Base-by-base conservation (phyloP, 2,797 vertebrate species). In the Phataginus tricuspis region DNA sequence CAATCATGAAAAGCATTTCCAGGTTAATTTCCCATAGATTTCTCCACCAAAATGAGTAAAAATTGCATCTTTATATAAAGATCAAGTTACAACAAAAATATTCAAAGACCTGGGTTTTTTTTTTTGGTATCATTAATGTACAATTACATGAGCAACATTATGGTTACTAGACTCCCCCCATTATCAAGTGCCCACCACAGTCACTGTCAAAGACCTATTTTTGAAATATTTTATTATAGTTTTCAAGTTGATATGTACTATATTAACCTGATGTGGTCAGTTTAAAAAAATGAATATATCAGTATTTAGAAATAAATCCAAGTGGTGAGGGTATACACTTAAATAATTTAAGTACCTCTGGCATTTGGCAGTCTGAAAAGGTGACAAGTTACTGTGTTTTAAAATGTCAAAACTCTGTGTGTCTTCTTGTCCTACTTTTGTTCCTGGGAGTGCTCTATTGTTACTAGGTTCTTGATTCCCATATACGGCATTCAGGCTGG, bases 1-100 rank as follows among this genome's bases (percentile, higher is more conserved):
- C 95, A 98, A 93, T 97, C 96, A 96, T 96, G 93, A 96, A 45
- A 96, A 97, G 63, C 53, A 93, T 97, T 94, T 98, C 84, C 89
- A 92, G 10, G 72, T 97, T 98, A 93, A 94, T 98, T 98, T 95
- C 31, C 51, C 90, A 69, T 80, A 95, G 80, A 96, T 90, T 98
- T 98, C 95, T 96, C 61, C 96, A 97, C 96, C 87, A 97, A 95
- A 96, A 94, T 92, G 45, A 97, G 39, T 63, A 89, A 96, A 72
- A 80, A 95, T 97, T 95, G 71, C n/a, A 55, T 97, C 96, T 98
- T 92, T 96, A 82, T 96, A 86, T 93, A 88, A 97, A 95, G 55
- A 61, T 78, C 34, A 82, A 69, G 55, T n/a, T 82, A 53, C 45
- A n/a, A 71, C 66, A 82, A 93, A 94, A 92, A 94, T 83, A 87